Evolutionary conservation across 35 echinoderm and acorn worm genomes (phyloP).

Genomic region (Anneissia japonica): DNA sequence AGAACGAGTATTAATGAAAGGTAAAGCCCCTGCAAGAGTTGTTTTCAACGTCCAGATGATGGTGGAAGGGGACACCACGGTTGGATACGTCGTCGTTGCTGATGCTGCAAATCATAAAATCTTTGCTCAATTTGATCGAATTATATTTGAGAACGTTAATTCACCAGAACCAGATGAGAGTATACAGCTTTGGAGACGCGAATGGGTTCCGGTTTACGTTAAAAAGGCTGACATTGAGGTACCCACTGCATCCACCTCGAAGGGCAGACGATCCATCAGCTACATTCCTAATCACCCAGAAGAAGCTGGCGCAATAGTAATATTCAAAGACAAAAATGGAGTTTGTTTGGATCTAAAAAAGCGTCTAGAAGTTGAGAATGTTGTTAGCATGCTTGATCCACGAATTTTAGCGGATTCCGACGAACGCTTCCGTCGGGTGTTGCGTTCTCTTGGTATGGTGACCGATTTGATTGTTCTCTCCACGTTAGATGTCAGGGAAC

Average conservation of each 20-base stretch:
- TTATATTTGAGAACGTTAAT: conserved; percentile 75
- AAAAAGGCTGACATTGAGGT: conserved; percentile 28
- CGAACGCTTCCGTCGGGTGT: conserved; percentile 78
- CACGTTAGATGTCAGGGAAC: conserved; percentile 62
- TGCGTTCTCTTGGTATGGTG: conserved; percentile 77
- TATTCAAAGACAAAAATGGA: conserved; percentile 84
- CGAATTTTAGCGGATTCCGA: conserved; percentile 77
- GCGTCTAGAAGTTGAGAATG: conserved; percentile 82
- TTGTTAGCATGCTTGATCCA: conserved; percentile 83
- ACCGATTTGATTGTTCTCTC: conserved; percentile 86
- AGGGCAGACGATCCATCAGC: conserved; percentile 25
- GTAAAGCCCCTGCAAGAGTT: conserved; percentile 54
- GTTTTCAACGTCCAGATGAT: conserved; percentile 68
- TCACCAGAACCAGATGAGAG: conserved; percentile 78
- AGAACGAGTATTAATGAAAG: conserved; percentile 63
- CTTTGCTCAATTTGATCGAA: conserved; percentile 66
- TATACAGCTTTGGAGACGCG: conserved; percentile 77
- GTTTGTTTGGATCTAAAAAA: conserved; percentile 66
- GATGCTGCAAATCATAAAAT: conserved; percentile 75
- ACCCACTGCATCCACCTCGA: conserved; percentile 10
- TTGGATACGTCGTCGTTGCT: conserved; percentile 71
- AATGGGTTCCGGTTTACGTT: conserved; percentile 57
- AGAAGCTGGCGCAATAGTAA: conserved; percentile 80
- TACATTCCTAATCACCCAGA: conserved; percentile 32
- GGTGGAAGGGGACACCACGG: conserved; percentile 26